Evolutionary conservation across 1,140 invertebrate species (phyloP).

Genomic region (Diabrotica undecimpunctata): DNA sequence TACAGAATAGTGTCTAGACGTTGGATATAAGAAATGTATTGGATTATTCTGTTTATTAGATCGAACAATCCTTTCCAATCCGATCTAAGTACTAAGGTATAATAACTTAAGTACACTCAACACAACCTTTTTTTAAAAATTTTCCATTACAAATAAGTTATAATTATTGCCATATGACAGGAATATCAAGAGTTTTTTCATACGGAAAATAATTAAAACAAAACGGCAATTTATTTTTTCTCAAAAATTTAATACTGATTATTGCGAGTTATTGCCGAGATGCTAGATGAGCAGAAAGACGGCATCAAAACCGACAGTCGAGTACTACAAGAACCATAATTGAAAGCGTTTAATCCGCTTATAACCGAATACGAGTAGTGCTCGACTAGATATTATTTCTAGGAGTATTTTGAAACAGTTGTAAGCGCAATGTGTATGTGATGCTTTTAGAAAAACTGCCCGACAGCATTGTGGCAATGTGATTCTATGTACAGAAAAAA

Average conservation of each 20-base stretch:
- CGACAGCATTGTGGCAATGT: conserved; percentile 33
- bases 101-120: conserved; percentile 36
- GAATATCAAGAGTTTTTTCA: conserved; percentile 26
- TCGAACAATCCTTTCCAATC: background rate
- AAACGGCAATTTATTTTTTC: conserved; percentile 3
- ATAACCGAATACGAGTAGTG: too few relatives aligned
- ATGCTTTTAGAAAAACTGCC: conserved; percentile 19
- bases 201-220: background rate
- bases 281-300: conserved; percentile 40
- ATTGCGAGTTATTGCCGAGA: conserved; percentile 50
- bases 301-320: background rate
- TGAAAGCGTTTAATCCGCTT: too few relatives aligned
- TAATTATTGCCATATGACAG: conserved; percentile 38
- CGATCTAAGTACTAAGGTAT: conserved; percentile 9
- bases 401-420: background rate
- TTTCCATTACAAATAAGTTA: conserved; percentile 16
- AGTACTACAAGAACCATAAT: conserved; percentile 2
- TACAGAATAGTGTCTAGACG: too few relatives aligned
- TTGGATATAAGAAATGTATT: too few relatives aligned
- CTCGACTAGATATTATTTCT: too few relatives aligned
- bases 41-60: too few relatives aligned
- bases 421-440: conserved; percentile 5
- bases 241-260: conserved; percentile 44
- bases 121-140: conserved; percentile 33
- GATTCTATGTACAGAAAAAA: conserved; percentile 26